phyloP scores from a whole-genome alignment of 2,797 vertebrate species.

The Platalea minor region DNA sequence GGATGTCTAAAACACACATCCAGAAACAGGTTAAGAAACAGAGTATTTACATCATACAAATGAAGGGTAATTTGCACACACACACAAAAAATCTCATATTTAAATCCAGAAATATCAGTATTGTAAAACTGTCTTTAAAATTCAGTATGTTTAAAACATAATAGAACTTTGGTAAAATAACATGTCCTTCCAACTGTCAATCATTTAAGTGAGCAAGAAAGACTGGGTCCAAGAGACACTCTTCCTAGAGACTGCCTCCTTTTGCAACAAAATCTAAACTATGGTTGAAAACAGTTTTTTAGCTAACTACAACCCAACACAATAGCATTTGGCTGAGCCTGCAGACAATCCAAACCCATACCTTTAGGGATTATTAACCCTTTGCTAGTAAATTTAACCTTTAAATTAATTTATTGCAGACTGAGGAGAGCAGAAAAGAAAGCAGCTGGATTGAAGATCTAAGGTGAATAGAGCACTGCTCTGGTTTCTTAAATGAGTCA shows the following conservation, averaged over 20 bases:
- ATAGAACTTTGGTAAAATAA: background rate
- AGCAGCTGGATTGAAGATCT: background rate
- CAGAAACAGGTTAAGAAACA: background rate
- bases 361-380: background rate
- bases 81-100: background rate
- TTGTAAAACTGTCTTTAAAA: background rate
- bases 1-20: background rate
- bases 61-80: background rate
- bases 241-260: background rate
- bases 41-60: background rate
- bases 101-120: background rate
- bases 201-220: background rate
- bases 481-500: background rate
- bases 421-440: background rate
- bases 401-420: background rate
- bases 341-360: background rate
- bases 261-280: background rate
- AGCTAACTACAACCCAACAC: background rate
- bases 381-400: background rate
- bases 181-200: background rate
- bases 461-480: background rate
- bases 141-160: background rate
- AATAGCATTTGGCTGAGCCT: background rate
- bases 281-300: background rate
- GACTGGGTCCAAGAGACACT: background rate